Base-by-base conservation (phyloP, 1,140 invertebrate species). In the Prorops nasuta region DNA sequence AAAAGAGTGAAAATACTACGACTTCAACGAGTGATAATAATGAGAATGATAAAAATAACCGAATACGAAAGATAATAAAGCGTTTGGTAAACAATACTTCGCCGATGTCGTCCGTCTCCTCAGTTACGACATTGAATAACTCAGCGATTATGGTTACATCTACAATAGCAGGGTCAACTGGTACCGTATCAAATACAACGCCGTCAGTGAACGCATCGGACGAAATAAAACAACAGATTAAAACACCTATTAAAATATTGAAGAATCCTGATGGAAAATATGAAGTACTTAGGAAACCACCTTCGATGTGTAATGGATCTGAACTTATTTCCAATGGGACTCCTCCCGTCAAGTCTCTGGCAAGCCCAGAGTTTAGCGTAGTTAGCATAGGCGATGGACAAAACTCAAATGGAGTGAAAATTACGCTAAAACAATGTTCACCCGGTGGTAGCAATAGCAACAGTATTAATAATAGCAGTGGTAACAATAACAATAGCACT, bases 191-290 rank as follows among this genome's bases (percentile, higher is more conserved):
- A 28, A 28, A 12, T 28, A 35, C 34, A 4, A n/a, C 34, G 3
- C 14, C 14, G 4, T 35, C 34, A 15, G 14, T 4, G 6, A 35
- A 35, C 4, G 14, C 14, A n/a, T 10, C 18, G 15, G 54, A 63
- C n/a, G 14, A 47, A 2, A 18, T 49, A 24, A 45, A 8, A 21
- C 64, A 66, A 24, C 63, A 64, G 24, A 63, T 71, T 16, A 73
- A 75, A 44, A 74, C 58, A 36, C 69, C 69, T 0, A 67, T 74
- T 1, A 76, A 76, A 24, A 76, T 76, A 50, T 35, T 72, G 17
- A 76, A 76, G 44, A 74, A 69, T 39, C 49, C 71, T 0, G 67
- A 72, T 1, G 72, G 72, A 4, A 63, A 51, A 1, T 76, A 76
- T 37, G 69, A 70, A 10, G 72, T 74, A 1, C 21, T 67, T 2